Base-by-base conservation (phyloP, 2,888 invertebrate genomes). In the Tetragonula carbonaria region DNA sequence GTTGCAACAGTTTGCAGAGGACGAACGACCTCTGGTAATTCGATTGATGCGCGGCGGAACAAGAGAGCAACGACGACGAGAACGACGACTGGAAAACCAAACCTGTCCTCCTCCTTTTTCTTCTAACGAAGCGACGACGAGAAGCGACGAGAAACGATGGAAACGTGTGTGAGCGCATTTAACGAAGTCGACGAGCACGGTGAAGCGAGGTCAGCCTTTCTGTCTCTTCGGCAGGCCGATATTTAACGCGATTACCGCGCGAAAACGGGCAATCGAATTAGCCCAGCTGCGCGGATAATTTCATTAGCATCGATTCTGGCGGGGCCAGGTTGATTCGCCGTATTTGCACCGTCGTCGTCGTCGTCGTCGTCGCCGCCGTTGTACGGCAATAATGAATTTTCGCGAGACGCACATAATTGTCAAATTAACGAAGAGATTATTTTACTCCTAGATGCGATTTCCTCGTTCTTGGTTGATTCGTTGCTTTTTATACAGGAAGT, bases 221-320 rank as follows among this genome's bases (percentile, higher is more conserved):
- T 86, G 85, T 89, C 57, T 57, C 57, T 88, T 86, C 85, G 82
- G 80, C 28, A 87, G 78, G 77, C 85, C 88, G 86, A 88, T 90
- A 88, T 89, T 45, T 90, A 90, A 92, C 88, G 78, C 82, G 83
- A 91, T 90, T 89, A 90, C 84, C 74, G 51, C 75, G 86, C 74
- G 86, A 88, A 87, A 87, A 89, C 89, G 87, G 81, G 23, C 67
- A 88, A 90, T 91, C 83, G 86, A 91, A 86, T 91, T 90, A 88
- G 78, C 81, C 74, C 74, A 79, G 82, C 82, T 78, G 82, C 83
- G 68, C 78, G 81, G 76, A 59, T 90, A 85, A 90, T 82, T 87
- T 74, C 55, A 83, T 89, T 86, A 87, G 82, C 66, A 87, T 85
- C 82, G 84, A 89, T 82, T 85, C 74, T 51, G 75, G 50, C 81